Evolutionary conservation across 2,888 invertebrate species (phyloP).

Genomic region (Cynaeus angustus): DNA sequence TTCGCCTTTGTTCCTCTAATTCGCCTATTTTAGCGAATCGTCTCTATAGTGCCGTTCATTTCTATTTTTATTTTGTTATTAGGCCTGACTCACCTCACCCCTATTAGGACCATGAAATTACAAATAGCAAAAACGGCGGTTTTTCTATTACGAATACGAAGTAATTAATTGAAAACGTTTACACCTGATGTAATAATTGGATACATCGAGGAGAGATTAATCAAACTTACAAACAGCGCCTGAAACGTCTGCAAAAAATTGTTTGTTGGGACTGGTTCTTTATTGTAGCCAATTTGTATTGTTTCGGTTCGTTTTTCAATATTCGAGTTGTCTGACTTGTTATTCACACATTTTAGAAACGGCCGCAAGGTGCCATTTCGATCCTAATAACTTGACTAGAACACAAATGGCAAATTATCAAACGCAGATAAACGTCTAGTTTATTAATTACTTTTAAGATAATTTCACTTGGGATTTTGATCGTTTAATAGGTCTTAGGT

Average conservation of each 20-base stretch:
- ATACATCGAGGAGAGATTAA: conserved; percentile 34
- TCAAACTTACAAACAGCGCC: conserved; percentile 30
- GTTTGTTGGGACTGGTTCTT: conserved; percentile 22
- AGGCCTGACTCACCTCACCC: conserved; percentile 39
- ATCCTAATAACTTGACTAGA: too few relatives aligned
- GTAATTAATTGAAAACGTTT: conserved; percentile 54
- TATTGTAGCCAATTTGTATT: conserved; percentile 25
- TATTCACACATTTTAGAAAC: conserved; percentile 17
- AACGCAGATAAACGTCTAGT: too few relatives aligned
- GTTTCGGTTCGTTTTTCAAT: conserved; percentile 35
- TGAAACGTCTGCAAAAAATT: conserved; percentile 20
- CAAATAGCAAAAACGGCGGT: conserved; percentile 53
- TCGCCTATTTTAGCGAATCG: conserved; percentile 8
- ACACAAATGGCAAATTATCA: too few relatives aligned
- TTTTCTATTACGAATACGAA: conserved; percentile 56
- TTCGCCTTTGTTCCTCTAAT: neutral
- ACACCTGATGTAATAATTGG: conserved; percentile 42
- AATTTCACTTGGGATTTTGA: too few relatives aligned
- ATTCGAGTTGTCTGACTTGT: conserved; percentile 19
- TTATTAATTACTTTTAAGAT: too few relatives aligned
- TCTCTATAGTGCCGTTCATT: conserved; percentile 5
- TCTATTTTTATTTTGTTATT: conserved; percentile 41
- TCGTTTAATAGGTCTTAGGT: too few relatives aligned
- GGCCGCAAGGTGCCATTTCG: neutral
- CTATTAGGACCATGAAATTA: conserved; percentile 56